A percentile compares a stretch with the other conserved stretches of the same genome.
Evolutionary conservation across 2,888 invertebrate species (phyloP).

Genomic region (Melanostoma mellinum): DNA sequence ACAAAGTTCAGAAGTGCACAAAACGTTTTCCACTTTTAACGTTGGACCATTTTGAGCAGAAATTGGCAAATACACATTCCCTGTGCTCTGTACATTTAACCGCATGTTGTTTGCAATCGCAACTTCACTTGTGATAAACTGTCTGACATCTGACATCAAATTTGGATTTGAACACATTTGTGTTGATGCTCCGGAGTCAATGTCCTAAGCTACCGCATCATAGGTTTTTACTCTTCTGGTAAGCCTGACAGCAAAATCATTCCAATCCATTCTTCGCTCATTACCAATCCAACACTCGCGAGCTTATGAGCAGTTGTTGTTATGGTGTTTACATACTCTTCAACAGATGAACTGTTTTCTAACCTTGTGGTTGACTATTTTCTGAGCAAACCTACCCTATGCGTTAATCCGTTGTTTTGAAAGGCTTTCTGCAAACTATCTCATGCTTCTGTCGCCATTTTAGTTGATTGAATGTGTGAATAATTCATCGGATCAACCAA

Average conservation of each 20-base stretch:
- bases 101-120: slow-evolving; percentile 18
- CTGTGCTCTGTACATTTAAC: background rate
- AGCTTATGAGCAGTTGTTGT: too few relatives aligned
- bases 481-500: too few relatives aligned
- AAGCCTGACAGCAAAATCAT: slow-evolving; percentile 75
- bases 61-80: background rate
- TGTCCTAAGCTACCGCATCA: slow-evolving; percentile 20
- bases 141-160: background rate
- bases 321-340: too few relatives aligned
- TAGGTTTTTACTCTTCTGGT: too few relatives aligned
- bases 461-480: too few relatives aligned
- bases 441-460: too few relatives aligned
- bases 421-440: too few relatives aligned
- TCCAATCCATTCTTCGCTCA: slow-evolving; percentile 74
- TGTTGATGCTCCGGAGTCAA: slow-evolving; percentile 45
- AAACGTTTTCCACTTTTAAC: slow-evolving; percentile 11
- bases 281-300: background rate
- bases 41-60: background rate
- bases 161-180: slow-evolving; percentile 14
- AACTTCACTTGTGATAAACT: background rate
- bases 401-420: too few relatives aligned
- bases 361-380: too few relatives aligned
- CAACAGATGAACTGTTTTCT: too few relatives aligned
- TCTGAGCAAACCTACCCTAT: too few relatives aligned
- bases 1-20: background rate